phyloP scores from a whole-genome alignment of 1,140 invertebrate genomes.

The Aradophagus sp. region DNA sequence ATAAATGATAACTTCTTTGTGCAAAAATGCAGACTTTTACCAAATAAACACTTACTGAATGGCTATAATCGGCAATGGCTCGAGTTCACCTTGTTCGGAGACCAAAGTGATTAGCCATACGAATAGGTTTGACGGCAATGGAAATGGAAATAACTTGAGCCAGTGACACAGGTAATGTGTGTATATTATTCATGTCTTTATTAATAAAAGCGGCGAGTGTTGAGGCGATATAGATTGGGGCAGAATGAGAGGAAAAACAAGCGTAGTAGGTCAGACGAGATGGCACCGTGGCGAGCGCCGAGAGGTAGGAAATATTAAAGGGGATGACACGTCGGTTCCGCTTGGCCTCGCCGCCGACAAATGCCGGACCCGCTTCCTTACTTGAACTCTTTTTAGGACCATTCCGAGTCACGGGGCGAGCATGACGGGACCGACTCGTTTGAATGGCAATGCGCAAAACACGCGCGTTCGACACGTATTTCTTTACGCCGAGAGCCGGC shows the following conservation, averaged over 20 bases:
- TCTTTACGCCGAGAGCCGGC: conserved; percentile 1
- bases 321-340: conserved; percentile 50
- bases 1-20: too few relatives aligned
- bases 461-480: conserved; percentile 28
- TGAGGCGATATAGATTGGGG: conserved; percentile 20
- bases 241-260: conserved; percentile 36
- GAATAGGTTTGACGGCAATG: too few relatives aligned
- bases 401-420: conserved; percentile 35
- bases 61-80: too few relatives aligned
- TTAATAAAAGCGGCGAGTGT: conserved; percentile 35
- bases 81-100: too few relatives aligned
- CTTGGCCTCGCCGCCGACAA: conserved; percentile 35
- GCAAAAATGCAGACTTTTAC: too few relatives aligned
- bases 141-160: too few relatives aligned
- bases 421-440: conserved; percentile 18
- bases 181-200: conserved; percentile 38
- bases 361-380: conserved; percentile 37
- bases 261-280: conserved; percentile 56
- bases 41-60: too few relatives aligned
- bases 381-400: conserved; percentile 48
- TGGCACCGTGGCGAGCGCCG: conserved; percentile 49
- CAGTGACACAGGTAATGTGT: too few relatives aligned
- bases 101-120: too few relatives aligned
- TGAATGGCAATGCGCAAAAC: conserved; percentile 32
- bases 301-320: conserved; percentile 60